Percentiles rank a stretch among this genome's conserved stretches.
phyloP scores from a whole-genome alignment of 2,113 vertebrate genomes.

The Podocnemis expansa region DNA sequence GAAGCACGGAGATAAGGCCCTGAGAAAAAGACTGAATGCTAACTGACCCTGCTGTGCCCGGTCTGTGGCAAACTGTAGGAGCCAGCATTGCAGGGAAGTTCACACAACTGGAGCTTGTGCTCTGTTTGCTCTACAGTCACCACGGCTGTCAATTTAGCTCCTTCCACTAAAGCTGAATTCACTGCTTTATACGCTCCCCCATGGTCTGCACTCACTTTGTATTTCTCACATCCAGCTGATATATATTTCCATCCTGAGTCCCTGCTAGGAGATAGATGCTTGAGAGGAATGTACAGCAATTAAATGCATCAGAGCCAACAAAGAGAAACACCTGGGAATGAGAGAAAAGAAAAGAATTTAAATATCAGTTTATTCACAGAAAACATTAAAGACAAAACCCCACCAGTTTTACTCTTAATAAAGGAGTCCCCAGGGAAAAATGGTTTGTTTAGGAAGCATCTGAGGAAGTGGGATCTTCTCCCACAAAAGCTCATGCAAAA shows the following conservation, averaged over 20 bases:
- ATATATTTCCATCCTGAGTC: conserved; percentile 83
- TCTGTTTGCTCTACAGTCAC: neutral
- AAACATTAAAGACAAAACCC: neutral
- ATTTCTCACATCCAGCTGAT: conserved; percentile 82
- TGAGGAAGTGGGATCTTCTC: too few relatives aligned
- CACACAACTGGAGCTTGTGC: fast-evolving
- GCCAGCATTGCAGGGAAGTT: fast-evolving
- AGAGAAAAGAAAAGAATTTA: neutral
- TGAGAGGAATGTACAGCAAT: conserved; percentile 83
- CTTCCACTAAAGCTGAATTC: neutral
- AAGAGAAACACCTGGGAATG: conserved; percentile 79
- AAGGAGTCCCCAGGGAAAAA: neutral
- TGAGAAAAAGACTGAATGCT: neutral
- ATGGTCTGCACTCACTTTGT: conserved; percentile 68
- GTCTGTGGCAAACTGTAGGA: neutral
- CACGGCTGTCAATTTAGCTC: neutral
- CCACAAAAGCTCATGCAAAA: too few relatives aligned
- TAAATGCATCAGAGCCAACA: conserved; percentile 80
- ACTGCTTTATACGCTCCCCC: fast-evolving
- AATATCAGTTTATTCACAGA: neutral
- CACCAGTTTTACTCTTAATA: neutral
- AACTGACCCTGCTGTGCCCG: neutral
- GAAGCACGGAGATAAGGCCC: neutral
- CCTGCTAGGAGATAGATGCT: conserved; percentile 79
- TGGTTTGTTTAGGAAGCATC: neutral